These are phyloP conservation scores for Semaprochilodus insignis DNA, from an alignment of 2,797 vertebrate genomes.

Conservation along the genomic window DNA sequence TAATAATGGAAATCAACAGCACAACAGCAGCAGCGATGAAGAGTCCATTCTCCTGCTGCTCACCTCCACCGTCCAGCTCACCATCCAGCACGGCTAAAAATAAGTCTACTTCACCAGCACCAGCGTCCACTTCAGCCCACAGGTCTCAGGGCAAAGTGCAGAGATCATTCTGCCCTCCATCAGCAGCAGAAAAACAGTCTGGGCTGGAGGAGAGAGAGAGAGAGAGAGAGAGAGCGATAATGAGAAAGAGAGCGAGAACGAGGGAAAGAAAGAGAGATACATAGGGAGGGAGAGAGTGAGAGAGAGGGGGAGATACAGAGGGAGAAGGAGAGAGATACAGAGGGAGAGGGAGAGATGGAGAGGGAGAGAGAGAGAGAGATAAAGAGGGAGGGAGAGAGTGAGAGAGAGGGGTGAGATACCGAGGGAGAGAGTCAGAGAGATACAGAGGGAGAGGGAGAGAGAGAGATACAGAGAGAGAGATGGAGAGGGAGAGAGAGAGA, in stretches of 20 bases:
- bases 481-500: neutral
- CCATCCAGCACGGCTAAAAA: conserved; percentile 37
- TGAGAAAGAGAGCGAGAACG: no score
- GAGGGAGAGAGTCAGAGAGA: no score
- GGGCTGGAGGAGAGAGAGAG: no score
- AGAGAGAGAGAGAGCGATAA: no score
- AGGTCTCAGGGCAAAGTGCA: conserved; percentile 36
- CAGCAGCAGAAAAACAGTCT: no score
- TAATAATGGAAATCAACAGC: conserved; percentile 44
- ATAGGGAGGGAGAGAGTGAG: neutral
- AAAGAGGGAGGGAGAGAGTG: no score
- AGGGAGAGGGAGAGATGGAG: no score
- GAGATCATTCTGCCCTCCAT: no score
- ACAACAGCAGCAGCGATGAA: conserved; percentile 27
- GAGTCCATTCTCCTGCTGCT: conserved; percentile 23
- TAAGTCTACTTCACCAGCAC: conserved; percentile 17
- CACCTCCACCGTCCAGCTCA: conserved; percentile 36
- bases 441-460: neutral
- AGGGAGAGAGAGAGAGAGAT: no score
- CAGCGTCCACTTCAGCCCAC: conserved; percentile 23
- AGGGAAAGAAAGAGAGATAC: neutral
- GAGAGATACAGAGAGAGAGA: neutral
- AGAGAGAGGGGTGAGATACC: no score
- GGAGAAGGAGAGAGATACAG: no score
- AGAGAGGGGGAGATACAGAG: neutral